These are phyloP conservation scores for Enteromius viviparus DNA, from an alignment of 2,797 vertebrate genomes.

Conservation along the genomic window DNA sequence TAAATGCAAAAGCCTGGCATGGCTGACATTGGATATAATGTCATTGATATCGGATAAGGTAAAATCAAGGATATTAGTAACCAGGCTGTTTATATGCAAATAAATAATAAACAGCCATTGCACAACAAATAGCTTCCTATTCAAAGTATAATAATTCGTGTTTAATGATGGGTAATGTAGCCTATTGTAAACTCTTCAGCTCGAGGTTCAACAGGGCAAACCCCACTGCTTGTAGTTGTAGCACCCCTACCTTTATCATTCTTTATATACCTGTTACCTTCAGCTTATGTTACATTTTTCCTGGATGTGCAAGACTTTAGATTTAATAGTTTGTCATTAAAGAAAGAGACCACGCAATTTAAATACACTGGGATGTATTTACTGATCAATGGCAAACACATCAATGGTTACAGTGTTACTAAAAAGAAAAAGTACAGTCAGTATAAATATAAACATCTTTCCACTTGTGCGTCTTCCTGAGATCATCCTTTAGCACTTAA, in stretches of 20 bases:
- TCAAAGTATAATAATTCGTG: neutral
- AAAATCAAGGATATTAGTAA: neutral
- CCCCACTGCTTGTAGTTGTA: no score
- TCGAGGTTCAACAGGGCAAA: neutral
- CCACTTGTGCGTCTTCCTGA: slow-evolving; percentile 25
- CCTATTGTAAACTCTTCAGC: neutral
- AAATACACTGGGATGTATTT: slow-evolving; percentile 12
- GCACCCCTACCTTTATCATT: no score
- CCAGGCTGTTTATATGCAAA: neutral
- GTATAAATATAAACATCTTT: slow-evolving; percentile 39
- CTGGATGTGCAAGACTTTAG: neutral
- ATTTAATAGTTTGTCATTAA: neutral
- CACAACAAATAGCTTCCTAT: neutral
- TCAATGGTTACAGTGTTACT: slow-evolving; percentile 25
- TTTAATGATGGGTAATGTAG: neutral
- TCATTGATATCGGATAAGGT: neutral
- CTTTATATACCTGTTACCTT: no score
- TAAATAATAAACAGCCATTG: neutral
- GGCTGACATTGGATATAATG: neutral
- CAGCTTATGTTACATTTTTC: neutral
- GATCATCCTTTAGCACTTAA: slow-evolving; percentile 36
- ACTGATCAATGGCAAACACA: slow-evolving; percentile 18
- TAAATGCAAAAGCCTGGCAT: neutral
- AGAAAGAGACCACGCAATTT: slow-evolving; percentile 2
- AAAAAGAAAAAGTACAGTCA: slow-evolving; percentile 26